These are phyloP conservation scores for Himalopsyche phryganea DNA, from an alignment of 1,140 invertebrate species.

Conservation along the genomic window DNA sequence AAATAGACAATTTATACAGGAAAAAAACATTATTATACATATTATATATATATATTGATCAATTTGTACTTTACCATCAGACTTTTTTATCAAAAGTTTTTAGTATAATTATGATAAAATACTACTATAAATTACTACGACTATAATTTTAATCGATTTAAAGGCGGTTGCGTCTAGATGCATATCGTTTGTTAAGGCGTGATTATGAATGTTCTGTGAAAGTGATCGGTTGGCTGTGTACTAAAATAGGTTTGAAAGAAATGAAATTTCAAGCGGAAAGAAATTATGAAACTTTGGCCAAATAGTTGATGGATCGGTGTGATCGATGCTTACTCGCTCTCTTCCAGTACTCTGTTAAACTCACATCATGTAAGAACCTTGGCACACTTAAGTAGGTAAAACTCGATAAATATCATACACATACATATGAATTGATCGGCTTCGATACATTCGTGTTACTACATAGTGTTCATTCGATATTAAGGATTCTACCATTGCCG, in stretches of 20 bases:
- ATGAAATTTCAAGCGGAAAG: constrained; percentile 2
- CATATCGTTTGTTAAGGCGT: constrained; percentile 31
- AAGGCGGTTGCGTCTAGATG: constrained; percentile 28
- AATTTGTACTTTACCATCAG: constrained; percentile 30
- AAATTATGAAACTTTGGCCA: constrained; percentile 17
- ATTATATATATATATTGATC: constrained; percentile 7
- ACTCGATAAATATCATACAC: constrained; percentile 17
- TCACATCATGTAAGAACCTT: constrained; percentile 14
- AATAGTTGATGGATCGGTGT: constrained; percentile 8
- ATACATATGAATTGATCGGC: constrained; percentile 17
- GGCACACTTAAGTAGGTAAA: constrained; percentile 15
- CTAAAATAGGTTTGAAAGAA: constrained; percentile 1
- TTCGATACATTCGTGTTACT: constrained; percentile 12
- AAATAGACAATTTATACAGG: constrained; percentile 10
- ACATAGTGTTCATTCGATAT: constrained; percentile 16
- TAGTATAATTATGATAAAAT: constrained; percentile 17
- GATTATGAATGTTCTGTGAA: constrained; percentile 18
- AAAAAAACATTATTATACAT: constrained; percentile 13
- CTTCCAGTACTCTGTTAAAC: constrained; percentile 18
- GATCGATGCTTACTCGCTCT: constrained; percentile 10
- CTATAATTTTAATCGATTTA: constrained; percentile 25
- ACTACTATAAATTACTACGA: constrained; percentile 15
- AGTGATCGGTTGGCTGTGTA: constrained; percentile 9
- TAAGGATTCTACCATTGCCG: constrained; percentile 11
- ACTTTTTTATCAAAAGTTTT: constrained; percentile 30